Base-by-base conservation (phyloP, 2,113 vertebrate genomes). In the Psittacula cyanocephala region DNA sequence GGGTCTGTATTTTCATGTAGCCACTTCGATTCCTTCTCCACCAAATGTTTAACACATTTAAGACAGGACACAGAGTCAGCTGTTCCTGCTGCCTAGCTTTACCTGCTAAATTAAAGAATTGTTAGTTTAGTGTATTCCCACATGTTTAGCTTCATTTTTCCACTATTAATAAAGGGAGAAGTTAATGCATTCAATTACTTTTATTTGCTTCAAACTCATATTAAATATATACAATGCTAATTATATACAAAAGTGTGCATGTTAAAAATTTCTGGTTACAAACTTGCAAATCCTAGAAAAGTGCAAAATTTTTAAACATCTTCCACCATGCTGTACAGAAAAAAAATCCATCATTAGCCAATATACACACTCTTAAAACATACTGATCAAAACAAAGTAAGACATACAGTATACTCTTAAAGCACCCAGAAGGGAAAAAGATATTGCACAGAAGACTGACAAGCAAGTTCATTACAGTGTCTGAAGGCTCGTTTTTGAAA, bases 241-340 rank as follows among this genome's bases (percentile, higher is more conserved):
- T 98, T 98, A 99, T 98, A 97, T 98, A 98, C 97, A 98, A 98
- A 98, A 97, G 96, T 98, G 98, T 97, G 98, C 97, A 98, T 97
- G 98, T 98, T 98, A 98, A 99, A 99, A 98, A 98, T 93, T 93
- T 97, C 97, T 97, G 93, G 96, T 98, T 98, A 99, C 98, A 98
- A 98, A 99, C 98, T 98, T 97, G 81, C 97, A 98, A 97, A 98
- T 98, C 98, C 98, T 98, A 98, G 98, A 98, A 99, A 99, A 99
- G 99, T 99, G 99, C 99, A 99, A 99, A 99, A 98, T 97, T 97
- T 93, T 98, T 98, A 98, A 98, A 97, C 92, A 96, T 98, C 86
- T 97, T 97, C 62, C 98, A 98, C 97, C 98, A 98, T 98, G 98
- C 98, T 99, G 98, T 99, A 99, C 98, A 99, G 98, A 98, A 98